Conservation (phyloP, 1,140 invertebrate genomes). For the Trichoplusia ni region DNA sequence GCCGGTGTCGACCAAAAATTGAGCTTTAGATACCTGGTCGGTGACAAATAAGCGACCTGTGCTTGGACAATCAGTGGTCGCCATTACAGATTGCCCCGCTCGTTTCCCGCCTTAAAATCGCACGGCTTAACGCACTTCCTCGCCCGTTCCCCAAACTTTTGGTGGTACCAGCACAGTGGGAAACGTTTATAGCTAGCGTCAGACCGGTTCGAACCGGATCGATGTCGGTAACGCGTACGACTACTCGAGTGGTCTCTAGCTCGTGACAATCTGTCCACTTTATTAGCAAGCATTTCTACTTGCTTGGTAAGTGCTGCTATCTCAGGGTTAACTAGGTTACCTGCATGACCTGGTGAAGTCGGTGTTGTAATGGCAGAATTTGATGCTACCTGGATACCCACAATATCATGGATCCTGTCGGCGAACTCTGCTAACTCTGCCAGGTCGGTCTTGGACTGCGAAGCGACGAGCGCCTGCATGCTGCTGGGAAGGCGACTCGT, state of each 20-base stretch:
- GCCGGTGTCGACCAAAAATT: conserved; percentile 24
- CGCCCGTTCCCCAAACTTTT: conserved; percentile 32
- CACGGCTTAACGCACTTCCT: conserved; percentile 34
- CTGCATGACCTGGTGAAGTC: no score
- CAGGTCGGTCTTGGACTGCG: background rate
- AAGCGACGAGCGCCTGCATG: conserved; percentile 20
- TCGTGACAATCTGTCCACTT: no score
- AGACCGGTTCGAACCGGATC: conserved; percentile 12
- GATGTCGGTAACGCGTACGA: background rate
- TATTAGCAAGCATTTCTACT: no score
- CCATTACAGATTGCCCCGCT: conserved; percentile 34
- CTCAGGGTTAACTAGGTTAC: no score
- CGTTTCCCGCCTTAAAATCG: conserved; percentile 33
- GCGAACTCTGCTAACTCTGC: background rate
- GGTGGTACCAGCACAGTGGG: conserved; percentile 34
- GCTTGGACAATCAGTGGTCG: conserved; percentile 25
- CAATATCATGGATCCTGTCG: background rate
- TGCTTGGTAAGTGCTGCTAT: no score
- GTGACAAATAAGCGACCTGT: conserved; percentile 32
- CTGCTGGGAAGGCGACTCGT: conserved; percentile 38
- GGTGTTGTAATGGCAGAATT: conserved; percentile 1
- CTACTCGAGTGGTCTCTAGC: background rate
- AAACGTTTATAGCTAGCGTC: conserved; percentile 1
- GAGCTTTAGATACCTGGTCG: conserved; percentile 9
- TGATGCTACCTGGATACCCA: background rate